These are phyloP conservation scores for Peromyscus californicus DNA, from an alignment of 2,113 vertebrate species.

Conservation along the genomic window DNA sequence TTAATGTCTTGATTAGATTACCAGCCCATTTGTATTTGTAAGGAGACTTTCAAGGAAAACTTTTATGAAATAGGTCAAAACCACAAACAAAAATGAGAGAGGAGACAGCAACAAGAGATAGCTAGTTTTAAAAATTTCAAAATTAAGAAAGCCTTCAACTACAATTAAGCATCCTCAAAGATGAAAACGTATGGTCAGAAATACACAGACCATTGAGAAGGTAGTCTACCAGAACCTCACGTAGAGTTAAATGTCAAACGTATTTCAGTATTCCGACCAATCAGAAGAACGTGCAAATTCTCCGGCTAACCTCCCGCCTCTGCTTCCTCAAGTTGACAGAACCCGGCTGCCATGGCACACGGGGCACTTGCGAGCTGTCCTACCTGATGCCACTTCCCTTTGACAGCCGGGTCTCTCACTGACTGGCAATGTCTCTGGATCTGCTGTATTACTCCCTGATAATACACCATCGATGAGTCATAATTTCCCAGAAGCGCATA, in stretches of 20 bases:
- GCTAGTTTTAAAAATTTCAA: conserved; percentile 64
- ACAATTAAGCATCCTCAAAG: conserved; percentile 65
- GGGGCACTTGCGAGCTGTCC: conserved; percentile 2
- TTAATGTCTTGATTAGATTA: conserved; percentile 76
- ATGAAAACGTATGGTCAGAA: conserved; percentile 46
- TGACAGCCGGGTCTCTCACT: conserved; percentile 94
- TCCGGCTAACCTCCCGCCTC: not conserved
- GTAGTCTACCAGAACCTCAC: conserved; percentile 27
- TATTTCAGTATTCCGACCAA: conserved; percentile 24
- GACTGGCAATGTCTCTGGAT: conserved; percentile 96
- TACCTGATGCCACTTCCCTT: conserved; percentile 97
- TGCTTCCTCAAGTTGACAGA: not conserved
- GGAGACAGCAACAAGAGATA: conserved; percentile 11
- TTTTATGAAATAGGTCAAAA: conserved; percentile 59
- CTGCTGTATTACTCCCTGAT: conserved; percentile 98
- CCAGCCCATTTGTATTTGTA: conserved; percentile 61
- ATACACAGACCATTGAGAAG: conserved; percentile 34
- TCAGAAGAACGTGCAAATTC: not conserved
- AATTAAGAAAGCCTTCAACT: conserved; percentile 15
- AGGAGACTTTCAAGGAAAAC: conserved; percentile 64
- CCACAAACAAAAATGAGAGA: conserved; percentile 34
- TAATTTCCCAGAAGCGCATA: conserved; percentile 98
- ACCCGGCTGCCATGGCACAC: fast-evolving
- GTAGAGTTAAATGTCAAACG: not conserved
- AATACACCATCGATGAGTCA: conserved; percentile 98